These are phyloP conservation scores for Melanargia galathea DNA, from an alignment of 2,888 invertebrate genomes.

Conservation along the genomic window DNA sequence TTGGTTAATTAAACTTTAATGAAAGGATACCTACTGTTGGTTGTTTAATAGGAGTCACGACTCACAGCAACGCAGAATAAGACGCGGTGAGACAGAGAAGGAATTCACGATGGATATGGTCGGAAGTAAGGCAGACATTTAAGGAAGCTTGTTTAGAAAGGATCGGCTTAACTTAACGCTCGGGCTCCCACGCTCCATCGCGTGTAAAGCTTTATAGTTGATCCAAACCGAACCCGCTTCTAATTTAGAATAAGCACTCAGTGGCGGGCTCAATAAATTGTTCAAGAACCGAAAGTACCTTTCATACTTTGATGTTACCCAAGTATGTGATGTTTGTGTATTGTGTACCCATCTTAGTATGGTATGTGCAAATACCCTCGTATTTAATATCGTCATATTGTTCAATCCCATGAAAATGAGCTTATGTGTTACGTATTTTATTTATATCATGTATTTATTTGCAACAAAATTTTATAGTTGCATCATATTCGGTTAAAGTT, in stretches of 20 bases:
- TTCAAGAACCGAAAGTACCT: not conserved
- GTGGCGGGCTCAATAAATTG: constrained; percentile 56
- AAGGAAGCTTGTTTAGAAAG: constrained; percentile 51
- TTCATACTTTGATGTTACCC: constrained; percentile 6
- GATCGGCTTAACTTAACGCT: constrained; percentile 58
- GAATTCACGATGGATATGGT: constrained; percentile 17
- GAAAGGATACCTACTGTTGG: too few relatives aligned
- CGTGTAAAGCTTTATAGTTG: constrained; percentile 53
- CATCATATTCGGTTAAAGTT: too few relatives aligned
- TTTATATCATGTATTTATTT: too few relatives aligned
- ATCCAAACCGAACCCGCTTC: constrained; percentile 53
- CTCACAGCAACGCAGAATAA: too few relatives aligned
- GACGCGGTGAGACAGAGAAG: constrained; percentile 10
- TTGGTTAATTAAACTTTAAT: too few relatives aligned
- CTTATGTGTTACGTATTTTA: too few relatives aligned
- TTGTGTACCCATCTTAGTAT: not conserved
- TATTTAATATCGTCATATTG: too few relatives aligned
- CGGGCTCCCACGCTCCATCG: constrained; percentile 64
- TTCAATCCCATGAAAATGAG: too few relatives aligned
- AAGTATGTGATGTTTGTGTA: not conserved
- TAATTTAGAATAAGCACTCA: constrained; percentile 76
- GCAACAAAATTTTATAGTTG: too few relatives aligned
- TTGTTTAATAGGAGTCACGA: too few relatives aligned
- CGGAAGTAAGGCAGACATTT: constrained; percentile 21
- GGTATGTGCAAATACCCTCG: not conserved